Conservation (phyloP, 2,113 vertebrate genomes). For the Phalacrocorax brasilianus region DNA sequence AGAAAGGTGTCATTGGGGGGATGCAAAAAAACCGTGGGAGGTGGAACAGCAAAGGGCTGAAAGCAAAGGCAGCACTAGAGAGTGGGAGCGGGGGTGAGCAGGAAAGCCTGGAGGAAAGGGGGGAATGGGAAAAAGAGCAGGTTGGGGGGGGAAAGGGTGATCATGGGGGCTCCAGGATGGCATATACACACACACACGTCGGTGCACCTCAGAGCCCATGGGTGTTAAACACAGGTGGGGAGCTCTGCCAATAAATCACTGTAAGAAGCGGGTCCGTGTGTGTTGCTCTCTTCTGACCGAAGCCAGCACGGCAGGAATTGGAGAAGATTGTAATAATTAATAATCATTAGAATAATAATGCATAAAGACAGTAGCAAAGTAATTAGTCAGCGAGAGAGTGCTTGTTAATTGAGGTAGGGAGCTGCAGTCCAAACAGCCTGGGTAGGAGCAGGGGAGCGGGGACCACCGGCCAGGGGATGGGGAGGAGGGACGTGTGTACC, state of each 20-base stretch:
- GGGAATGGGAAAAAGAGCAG: background rate
- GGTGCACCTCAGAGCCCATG: rapidly evolving
- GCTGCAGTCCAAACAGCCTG: background rate
- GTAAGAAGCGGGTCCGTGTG: rapidly evolving
- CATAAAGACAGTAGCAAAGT: slow-evolving; percentile 50
- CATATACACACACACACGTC: rapidly evolving
- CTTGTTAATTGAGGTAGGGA: slow-evolving; percentile 16
- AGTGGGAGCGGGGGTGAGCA: background rate
- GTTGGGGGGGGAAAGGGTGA: background rate
- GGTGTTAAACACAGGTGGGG: background rate
- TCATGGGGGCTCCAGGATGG: rapidly evolving
- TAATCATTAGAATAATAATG: slow-evolving; percentile 63
- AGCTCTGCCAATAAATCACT: background rate
- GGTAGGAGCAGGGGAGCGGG: background rate
- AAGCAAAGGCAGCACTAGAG: rapidly evolving
- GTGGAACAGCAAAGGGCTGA: background rate
- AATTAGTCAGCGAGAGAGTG: slow-evolving; percentile 19
- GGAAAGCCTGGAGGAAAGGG: background rate
- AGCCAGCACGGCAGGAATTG: background rate
- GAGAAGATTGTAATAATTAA: slow-evolving; percentile 46
- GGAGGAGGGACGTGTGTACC: rapidly evolving
- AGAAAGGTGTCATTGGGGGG: background rate
- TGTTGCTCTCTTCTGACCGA: background rate
- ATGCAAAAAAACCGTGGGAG: background rate
- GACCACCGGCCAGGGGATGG: rapidly evolving